These are phyloP conservation scores for Phainopepla nitens DNA, from an alignment of 2,113 vertebrate genomes.

Conservation along the genomic window DNA sequence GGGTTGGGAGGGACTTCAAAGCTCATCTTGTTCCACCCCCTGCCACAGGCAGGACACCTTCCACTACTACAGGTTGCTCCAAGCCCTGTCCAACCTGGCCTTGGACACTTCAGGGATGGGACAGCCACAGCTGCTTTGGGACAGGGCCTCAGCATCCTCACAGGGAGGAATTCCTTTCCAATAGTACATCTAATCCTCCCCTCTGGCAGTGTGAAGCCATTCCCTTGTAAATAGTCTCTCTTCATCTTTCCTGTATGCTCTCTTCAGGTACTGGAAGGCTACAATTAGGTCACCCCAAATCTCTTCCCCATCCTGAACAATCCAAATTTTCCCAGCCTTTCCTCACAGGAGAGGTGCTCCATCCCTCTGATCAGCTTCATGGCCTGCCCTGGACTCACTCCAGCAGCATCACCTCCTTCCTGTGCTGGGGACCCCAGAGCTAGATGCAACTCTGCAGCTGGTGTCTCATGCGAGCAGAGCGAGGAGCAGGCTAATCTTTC, in stretches of 20 bases:
- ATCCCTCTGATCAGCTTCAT: not conserved
- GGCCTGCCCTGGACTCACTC: not conserved
- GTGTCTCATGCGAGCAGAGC: not conserved
- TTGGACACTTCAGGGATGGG: not conserved
- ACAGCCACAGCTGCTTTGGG: not conserved
- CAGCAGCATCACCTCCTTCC: not conserved
- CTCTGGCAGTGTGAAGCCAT: not conserved
- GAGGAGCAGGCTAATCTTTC: not conserved
- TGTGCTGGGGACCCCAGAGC: not conserved
- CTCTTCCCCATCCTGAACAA: not conserved
- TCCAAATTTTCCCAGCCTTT: not conserved
- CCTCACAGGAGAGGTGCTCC: not conserved
- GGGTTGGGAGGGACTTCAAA: not conserved
- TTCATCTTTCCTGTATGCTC: not conserved
- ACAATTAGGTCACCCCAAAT: not conserved
- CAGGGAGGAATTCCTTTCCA: not conserved
- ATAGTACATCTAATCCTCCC: not conserved
- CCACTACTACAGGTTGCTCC: not conserved
- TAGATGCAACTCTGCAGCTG: not conserved
- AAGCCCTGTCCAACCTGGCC: not conserved
- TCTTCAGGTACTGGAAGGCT: not conserved
- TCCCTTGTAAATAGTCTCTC: not conserved
- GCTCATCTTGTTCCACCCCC: not conserved
- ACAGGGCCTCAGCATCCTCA: not conserved
- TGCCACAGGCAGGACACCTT: not conserved